Conservation (phyloP, 2,113 vertebrate genomes). For the Argyrosomus japonicus region DNA sequence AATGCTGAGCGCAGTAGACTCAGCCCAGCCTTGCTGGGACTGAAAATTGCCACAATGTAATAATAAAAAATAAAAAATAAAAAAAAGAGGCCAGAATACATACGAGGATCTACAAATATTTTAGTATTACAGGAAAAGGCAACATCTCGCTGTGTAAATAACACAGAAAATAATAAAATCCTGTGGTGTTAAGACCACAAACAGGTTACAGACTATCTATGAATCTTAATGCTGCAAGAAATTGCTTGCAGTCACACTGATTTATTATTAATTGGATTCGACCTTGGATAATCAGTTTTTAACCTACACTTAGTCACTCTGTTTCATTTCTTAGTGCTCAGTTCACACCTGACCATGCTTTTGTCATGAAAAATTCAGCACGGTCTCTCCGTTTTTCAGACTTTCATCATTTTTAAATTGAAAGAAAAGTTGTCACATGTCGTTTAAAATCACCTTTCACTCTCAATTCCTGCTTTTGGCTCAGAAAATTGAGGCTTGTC, state of each 20-base stretch:
- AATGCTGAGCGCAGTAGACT: slow-evolving; percentile 32
- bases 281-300: slow-evolving; percentile 12
- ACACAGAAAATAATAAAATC: no score
- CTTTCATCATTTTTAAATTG: background rate
- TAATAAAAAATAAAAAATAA: background rate
- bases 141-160: background rate
- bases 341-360: slow-evolving; percentile 6
- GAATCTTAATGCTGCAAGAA: slow-evolving; percentile 27
- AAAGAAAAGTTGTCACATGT: background rate
- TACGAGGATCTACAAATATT: slow-evolving; percentile 1
- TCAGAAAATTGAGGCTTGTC: background rate
- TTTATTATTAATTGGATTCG: slow-evolving; percentile 43
- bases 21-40: background rate
- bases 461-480: background rate
- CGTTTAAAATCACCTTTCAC: background rate
- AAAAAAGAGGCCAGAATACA: slow-evolving; percentile 1
- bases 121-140: background rate
- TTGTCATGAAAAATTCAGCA: background rate
- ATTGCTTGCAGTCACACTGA: slow-evolving; percentile 5
- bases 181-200: background rate
- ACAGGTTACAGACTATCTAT: background rate
- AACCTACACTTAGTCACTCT: background rate
- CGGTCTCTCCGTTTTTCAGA: background rate
- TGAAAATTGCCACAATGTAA: slow-evolving; percentile 17
- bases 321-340: background rate